Evolutionary conservation across 2,113 vertebrate genomes (phyloP).

Genomic region (Holacanthus passer): DNA sequence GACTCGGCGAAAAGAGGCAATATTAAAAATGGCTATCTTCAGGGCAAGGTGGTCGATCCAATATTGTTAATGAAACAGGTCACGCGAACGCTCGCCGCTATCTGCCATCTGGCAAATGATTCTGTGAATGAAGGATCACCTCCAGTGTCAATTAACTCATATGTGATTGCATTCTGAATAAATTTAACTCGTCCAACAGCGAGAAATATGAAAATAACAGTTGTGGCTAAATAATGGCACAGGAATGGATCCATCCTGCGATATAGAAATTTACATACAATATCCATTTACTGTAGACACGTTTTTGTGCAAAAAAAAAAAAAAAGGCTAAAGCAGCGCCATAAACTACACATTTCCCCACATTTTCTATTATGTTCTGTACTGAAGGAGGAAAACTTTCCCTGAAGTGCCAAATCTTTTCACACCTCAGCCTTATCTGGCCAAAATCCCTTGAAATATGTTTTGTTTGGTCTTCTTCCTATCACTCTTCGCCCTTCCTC

Average conservation of each 20-base stretch:
- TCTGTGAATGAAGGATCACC: constrained; percentile 52
- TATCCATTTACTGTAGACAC: background rate
- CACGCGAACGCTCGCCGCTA: constrained; percentile 2
- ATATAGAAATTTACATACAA: constrained; percentile 29
- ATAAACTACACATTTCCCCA: background rate
- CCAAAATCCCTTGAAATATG: constrained; percentile 30
- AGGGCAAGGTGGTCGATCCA: constrained; percentile 42
- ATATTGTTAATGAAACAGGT: constrained; percentile 47
- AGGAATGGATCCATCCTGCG: background rate
- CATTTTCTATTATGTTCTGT: background rate
- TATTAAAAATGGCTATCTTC: constrained; percentile 50
- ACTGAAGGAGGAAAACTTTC: background rate
- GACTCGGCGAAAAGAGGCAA: constrained; percentile 33
- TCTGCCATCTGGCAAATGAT: constrained; percentile 37
- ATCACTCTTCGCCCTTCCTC: constrained; percentile 23
- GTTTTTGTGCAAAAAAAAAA: background rate
- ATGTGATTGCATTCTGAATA: constrained; percentile 6
- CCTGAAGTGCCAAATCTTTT: background rate
- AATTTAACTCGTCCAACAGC: background rate
- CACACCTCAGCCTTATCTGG: constrained; percentile 39
- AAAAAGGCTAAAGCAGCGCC: background rate
- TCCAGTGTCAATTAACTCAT: constrained; percentile 43
- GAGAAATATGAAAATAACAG: constrained; percentile 21
- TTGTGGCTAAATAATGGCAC: background rate
- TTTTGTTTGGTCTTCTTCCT: constrained; percentile 57